Conservation (phyloP, 2,888 invertebrate species). For the Drosophila niveifrons region DNA sequence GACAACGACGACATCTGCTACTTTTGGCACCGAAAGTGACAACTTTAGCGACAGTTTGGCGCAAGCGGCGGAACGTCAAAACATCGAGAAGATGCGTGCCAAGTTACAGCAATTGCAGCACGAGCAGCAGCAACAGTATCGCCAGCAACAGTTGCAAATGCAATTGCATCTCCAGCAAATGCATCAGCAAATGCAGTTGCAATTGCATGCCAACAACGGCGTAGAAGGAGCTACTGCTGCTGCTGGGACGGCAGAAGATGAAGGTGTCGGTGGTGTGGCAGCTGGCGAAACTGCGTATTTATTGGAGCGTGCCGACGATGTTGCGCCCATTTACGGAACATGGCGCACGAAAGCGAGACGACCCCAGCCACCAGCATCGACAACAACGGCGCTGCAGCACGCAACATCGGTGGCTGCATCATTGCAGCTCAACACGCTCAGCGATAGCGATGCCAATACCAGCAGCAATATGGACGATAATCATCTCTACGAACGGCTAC, state of each 20-base stretch:
- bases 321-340: conserved; percentile 81
- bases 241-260: conserved; percentile 11
- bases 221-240: conserved; percentile 18
- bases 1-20: not conserved
- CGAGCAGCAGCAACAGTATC: conserved; percentile 74
- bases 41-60: conserved; percentile 49
- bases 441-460: conserved; percentile 30
- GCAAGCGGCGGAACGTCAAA: conserved; percentile 54
- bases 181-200: conserved; percentile 63
- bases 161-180: conserved; percentile 74
- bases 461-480: conserved; percentile 46
- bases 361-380: conserved; percentile 64
- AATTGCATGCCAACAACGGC: conserved; percentile 67
- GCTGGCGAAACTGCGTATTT: conserved; percentile 82
- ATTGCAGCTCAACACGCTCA: conserved; percentile 34
- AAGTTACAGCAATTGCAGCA: conserved; percentile 79
- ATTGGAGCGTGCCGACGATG: conserved; percentile 83
- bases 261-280: conserved; percentile 20
- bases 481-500: conserved; percentile 81
- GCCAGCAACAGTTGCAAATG: conserved; percentile 68
- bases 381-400: conserved; percentile 52
- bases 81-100: conserved; percentile 82
- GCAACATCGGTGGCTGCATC: conserved; percentile 49
- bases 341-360: conserved; percentile 85
- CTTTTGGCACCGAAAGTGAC: conserved; percentile 56